Conservation (phyloP, 92 coral and sea anemone genomes). For the Palythoa heliodiscus region DNA sequence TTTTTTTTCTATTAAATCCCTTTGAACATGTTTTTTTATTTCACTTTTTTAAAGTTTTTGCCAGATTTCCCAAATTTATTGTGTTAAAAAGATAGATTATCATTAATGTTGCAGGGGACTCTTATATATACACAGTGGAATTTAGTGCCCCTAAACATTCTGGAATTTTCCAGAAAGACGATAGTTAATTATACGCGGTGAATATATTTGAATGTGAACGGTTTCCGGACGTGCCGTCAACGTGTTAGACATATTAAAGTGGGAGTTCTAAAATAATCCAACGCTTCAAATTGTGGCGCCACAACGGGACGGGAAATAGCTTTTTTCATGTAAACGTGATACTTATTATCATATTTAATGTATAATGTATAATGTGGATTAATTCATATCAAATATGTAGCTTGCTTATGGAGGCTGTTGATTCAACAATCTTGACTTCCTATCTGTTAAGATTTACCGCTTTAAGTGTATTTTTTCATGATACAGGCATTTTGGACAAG, state of each 20-base stretch:
- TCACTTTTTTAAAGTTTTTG: background rate
- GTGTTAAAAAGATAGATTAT: too few relatives aligned
- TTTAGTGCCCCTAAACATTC: background rate
- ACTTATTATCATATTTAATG: conserved; percentile 11
- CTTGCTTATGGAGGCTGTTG: background rate
- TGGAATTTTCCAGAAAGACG: background rate
- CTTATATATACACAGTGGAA: too few relatives aligned
- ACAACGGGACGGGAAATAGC: conserved; percentile 1
- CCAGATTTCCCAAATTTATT: background rate
- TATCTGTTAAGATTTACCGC: background rate
- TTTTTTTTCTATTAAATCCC: background rate
- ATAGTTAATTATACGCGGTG: background rate
- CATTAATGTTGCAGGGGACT: background rate
- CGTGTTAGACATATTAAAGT: background rate
- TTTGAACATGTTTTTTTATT: background rate
- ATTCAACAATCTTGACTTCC: background rate
- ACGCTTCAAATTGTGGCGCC: background rate
- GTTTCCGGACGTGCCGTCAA: background rate
- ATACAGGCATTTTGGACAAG: background rate
- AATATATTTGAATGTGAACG: background rate
- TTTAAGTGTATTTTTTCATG: background rate
- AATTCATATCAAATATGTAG: background rate
- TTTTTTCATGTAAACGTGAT: background rate
- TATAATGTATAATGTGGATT: background rate
- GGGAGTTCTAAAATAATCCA: background rate